Base-by-base conservation (phyloP, 2,113 vertebrate genomes). In the Ciconia boyciana region DNA sequence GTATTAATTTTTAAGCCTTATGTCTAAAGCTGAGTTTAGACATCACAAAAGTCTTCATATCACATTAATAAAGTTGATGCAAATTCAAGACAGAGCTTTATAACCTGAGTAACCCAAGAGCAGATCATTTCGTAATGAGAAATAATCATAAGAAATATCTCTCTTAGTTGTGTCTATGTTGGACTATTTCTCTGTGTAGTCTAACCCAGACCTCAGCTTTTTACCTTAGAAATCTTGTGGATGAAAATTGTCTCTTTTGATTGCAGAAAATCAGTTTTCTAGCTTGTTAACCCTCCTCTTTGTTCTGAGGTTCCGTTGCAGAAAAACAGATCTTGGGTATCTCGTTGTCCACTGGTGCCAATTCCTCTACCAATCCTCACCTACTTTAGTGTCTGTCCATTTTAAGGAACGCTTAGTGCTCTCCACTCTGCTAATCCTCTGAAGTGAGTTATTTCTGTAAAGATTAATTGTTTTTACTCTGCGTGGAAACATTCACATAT, bases 401-500 rank as follows among this genome's bases (percentile, higher is more conserved):
- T 51, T 32, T 44, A 43, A 76, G 58, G 62, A 77, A 12, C 0
- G 0, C n/a, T 60, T 61, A 52, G 24, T 57, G 72, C 41, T 32
- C 11, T 51, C 19, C 11, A 9, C 32, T 34, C 31, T 57, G 57
- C 43, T 39, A 11, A 36, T 55, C 7, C 22, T 86, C 69, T 2
- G 0, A 10, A 41, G 31, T 10, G 32, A 60, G 54, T 48, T 72
- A 16, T 69, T 81, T 57, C 49, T 66, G 26, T 69, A 32, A 31
- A n/a, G 13, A 26, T 70, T 28, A 0, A 2, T 72, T 90, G 39
- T 6, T 81, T 70, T 84, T 61, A 18, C 32, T 48, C 34, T 70
- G 29, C 1, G 0, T 46, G 34, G 31, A 36, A 83, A 7, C 9
- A 15, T 36, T 32, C 34, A 6, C 16, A 6, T 48, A 17, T 46